A percentile compares a stretch with the other conserved stretches of the same genome.
Conservation (phyloP, 2,797 vertebrate genomes). For the Tenualosa ilisha region DNA sequence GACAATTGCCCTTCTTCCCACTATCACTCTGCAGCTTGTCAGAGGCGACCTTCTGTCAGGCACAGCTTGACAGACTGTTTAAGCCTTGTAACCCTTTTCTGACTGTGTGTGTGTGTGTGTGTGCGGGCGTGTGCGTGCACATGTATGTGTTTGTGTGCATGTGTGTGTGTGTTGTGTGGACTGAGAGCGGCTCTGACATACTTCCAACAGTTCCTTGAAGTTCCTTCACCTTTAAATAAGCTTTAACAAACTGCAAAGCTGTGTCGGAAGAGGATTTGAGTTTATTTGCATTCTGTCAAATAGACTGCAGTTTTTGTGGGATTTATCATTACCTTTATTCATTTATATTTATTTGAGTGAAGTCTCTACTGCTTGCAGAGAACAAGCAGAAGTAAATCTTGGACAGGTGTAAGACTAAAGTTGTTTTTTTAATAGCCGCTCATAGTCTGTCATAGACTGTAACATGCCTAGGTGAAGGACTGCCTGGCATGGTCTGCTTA, state of each 20-base stretch:
- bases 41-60: background rate
- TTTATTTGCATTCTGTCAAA: background rate
- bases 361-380: too few species aligned
- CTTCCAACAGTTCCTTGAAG: background rate
- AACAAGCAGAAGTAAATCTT: too few species aligned
- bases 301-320: background rate
- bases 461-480: too few species aligned
- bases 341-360: too few species aligned
- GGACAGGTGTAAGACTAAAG: too few species aligned
- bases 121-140: background rate
- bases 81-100: background rate
- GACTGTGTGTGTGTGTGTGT: too few species aligned
- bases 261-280: background rate
- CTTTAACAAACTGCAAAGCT: background rate
- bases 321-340: background rate
- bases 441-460: too few species aligned
- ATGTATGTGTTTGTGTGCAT: background rate
- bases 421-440: too few species aligned
- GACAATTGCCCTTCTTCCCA: slow-evolving; percentile 5
- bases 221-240: background rate
- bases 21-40: slow-evolving; percentile 4
- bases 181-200: background rate
- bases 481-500: too few species aligned
- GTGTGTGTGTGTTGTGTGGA: background rate
- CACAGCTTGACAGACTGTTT: slow-evolving; percentile 11